A percentile compares a stretch with the other conserved stretches of the same genome.
Conservation (phyloP, 2,797 vertebrate genomes). For the Apogon hyalosoma region DNA sequence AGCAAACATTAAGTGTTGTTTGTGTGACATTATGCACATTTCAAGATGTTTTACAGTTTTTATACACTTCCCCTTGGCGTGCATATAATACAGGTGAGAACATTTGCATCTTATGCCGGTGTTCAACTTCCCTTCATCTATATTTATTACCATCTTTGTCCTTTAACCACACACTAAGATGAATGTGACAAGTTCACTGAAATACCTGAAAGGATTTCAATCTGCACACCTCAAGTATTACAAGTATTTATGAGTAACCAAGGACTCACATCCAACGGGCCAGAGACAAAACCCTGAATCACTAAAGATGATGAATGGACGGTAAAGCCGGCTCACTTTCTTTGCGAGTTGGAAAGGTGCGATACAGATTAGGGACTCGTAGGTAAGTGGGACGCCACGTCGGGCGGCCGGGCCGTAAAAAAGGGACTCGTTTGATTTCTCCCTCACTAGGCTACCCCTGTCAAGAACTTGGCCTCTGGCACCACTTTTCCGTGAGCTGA, state of each 20-base stretch:
- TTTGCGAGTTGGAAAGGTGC: slow-evolving; percentile 35
- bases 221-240: slow-evolving; percentile 32
- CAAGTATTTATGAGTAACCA: slow-evolving; percentile 46
- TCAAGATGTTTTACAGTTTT: too few species aligned
- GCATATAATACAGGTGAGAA: too few species aligned
- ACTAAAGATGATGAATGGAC: slow-evolving; percentile 52
- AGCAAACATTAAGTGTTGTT: too few species aligned
- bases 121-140: slow-evolving; percentile 7
- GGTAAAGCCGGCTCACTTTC: slow-evolving; percentile 1
- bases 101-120: too few species aligned
- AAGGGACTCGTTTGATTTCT: slow-evolving; percentile 74
- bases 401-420: slow-evolving; percentile 25
- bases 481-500: slow-evolving; percentile 80
- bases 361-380: slow-evolving; percentile 51
- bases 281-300: slow-evolving; percentile 38
- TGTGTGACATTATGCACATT: too few species aligned
- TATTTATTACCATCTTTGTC: slow-evolving; percentile 25
- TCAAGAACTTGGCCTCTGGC: slow-evolving; percentile 82
- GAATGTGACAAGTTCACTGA: slow-evolving; percentile 28
- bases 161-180: slow-evolving; percentile 29
- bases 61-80: too few species aligned
- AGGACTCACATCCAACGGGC: slow-evolving; percentile 34
- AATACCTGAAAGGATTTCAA: slow-evolving; percentile 40
- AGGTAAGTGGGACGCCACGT: slow-evolving; percentile 43
- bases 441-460: slow-evolving; percentile 72